Evolutionary conservation across 1,140 invertebrate genomes (phyloP).

Genomic region (Drosophila eugracilis): DNA sequence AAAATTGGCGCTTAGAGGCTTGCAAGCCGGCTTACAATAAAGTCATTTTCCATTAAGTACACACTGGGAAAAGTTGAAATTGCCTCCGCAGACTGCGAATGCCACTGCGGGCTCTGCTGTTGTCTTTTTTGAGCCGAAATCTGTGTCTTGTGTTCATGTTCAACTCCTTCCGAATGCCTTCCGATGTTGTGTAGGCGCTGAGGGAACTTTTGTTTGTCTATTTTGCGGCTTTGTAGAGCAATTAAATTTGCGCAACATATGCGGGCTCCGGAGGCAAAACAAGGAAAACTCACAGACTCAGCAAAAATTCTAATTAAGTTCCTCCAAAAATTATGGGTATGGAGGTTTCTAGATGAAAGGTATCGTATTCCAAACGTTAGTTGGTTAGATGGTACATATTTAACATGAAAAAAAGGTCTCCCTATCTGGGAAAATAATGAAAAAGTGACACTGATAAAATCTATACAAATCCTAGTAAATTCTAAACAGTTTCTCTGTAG

Average conservation of each 20-base stretch:
- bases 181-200: conserved; percentile 11
- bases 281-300: conserved; percentile 15
- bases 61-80: conserved; percentile 72
- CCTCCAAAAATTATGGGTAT: conserved; percentile 26
- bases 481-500: too few relatives aligned
- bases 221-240: conserved; percentile 78
- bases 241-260: conserved; percentile 77
- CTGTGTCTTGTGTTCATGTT: conserved; percentile 49
- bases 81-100: conserved; percentile 55
- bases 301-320: conserved; percentile 41
- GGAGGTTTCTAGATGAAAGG: conserved; percentile 16
- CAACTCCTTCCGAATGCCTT: conserved; percentile 15
- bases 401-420: not conserved
- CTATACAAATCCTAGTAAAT: too few relatives aligned
- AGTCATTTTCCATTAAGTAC: conserved; percentile 79
- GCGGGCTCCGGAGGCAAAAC: conserved; percentile 47
- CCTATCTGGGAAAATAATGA: not conserved
- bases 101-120: conserved; percentile 44
- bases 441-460: not conserved
- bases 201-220: conserved; percentile 60
- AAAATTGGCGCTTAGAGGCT: conserved; percentile 59
- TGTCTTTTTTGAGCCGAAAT: conserved; percentile 37
- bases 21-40: conserved; percentile 53
- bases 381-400: not conserved
- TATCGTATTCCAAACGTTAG: not conserved